phyloP scores from a whole-genome alignment of 2,113 vertebrate genomes.

The Zeus faber region DNA sequence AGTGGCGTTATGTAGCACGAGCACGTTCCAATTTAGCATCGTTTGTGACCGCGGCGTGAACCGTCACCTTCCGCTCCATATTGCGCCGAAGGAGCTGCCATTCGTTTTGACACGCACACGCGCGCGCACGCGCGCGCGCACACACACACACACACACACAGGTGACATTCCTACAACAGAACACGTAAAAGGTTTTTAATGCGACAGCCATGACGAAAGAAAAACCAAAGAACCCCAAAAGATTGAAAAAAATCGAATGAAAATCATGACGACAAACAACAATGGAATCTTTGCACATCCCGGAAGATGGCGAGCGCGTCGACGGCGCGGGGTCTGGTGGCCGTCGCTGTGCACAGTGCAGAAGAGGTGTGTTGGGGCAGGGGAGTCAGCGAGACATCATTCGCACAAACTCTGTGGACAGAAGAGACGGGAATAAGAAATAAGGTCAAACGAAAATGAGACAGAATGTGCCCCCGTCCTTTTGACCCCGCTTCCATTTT shows the following conservation, averaged over 20 bases:
- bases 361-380: conserved; percentile 5
- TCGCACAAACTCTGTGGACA: conserved; percentile 63
- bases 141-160: not conserved
- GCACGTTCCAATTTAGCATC: not conserved
- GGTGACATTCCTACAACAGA: not conserved
- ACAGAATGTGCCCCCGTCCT: too few relatives aligned
- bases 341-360: conserved; percentile 14
- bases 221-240: not conserved
- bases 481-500: too few relatives aligned
- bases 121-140: not conserved
- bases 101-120: not conserved
- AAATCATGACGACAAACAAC: conserved; percentile 27
- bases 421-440: conserved; percentile 5
- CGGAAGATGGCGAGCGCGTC: conserved; percentile 20
- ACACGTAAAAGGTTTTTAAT: not conserved
- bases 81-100: not conserved
- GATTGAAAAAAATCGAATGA: conserved; percentile 15
- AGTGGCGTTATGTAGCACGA: too few relatives aligned
- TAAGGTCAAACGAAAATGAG: too few relatives aligned
- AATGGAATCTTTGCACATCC: conserved; percentile 31
- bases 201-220: not conserved
- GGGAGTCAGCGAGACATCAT: conserved; percentile 71
- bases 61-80: not conserved
- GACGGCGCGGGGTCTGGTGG: conserved; percentile 28
- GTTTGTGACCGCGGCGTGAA: not conserved